These are phyloP conservation scores for human (Homo sapiens) DNA, from an alignment of 2,113 vertebrate genomes.

Conservation along the genomic window GRCh38 chr1:28101501-28102000, in stretches of 20 bases:
- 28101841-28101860: too few relatives aligned
- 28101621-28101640: neutral
- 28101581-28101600: neutral
- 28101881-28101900: too few relatives aligned
- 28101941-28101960: too few relatives aligned
- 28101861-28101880: too few relatives aligned
- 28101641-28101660: neutral
- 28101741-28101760: neutral
- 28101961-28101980: too few relatives aligned
- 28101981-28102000: too few relatives aligned
- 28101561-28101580: neutral
- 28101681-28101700: neutral
- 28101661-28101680: neutral
- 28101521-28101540: neutral
- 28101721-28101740: slow-evolving; percentile 17
- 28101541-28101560: neutral
- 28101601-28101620: neutral
- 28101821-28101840: too few relatives aligned
- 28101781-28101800: neutral
- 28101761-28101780: neutral
- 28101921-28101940: too few relatives aligned
- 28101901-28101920: too few relatives aligned
- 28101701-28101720: neutral
- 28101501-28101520: neutral
- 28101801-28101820: neutral